These are phyloP conservation scores for Ferdinandea cuprea DNA, from an alignment of 2,888 invertebrate species.

Conservation along the genomic window DNA sequence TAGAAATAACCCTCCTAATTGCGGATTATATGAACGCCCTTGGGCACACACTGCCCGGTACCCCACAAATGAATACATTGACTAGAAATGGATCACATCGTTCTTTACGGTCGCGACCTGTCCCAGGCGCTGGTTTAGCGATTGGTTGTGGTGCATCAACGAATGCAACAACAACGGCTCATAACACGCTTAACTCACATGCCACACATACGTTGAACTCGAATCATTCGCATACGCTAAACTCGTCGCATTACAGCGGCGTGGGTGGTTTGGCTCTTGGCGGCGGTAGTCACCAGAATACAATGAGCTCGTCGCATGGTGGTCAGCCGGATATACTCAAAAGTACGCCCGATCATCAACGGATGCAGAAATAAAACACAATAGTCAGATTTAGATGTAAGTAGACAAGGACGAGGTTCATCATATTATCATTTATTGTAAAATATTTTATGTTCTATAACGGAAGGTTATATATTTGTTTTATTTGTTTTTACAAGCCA, in stretches of 20 bases:
- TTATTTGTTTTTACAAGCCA: constrained; percentile 7
- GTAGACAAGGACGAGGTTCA: neutral
- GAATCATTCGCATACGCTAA: constrained; percentile 82
- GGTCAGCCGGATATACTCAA: constrained; percentile 93
- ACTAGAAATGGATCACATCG: constrained; percentile 89
- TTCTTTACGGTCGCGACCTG: constrained; percentile 83
- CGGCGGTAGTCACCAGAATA: constrained; percentile 81
- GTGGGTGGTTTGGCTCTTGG: constrained; percentile 76
- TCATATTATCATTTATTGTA: neutral
- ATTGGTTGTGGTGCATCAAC: constrained; percentile 80
- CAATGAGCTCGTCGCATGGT: constrained; percentile 82
- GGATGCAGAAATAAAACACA: constrained; percentile 80
- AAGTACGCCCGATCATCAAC: constrained; percentile 92
- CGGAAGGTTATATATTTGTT: neutral
- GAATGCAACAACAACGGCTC: constrained; percentile 84
- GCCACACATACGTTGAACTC: constrained; percentile 83
- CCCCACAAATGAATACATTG: constrained; percentile 91
- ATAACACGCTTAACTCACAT: constrained; percentile 86
- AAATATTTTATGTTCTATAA: constrained; percentile 20
- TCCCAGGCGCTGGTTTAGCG: constrained; percentile 62
- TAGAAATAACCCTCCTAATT: constrained; percentile 94
- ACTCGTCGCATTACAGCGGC: constrained; percentile 81
- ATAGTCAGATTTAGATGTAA: constrained; percentile 32
- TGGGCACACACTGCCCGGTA: constrained; percentile 89
- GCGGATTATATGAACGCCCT: constrained; percentile 97